Evolutionary conservation across 2,797 vertebrate species (phyloP), one percentile per base, ranked within the genome.

Genomic region (Benthosema pterotum): DNA sequence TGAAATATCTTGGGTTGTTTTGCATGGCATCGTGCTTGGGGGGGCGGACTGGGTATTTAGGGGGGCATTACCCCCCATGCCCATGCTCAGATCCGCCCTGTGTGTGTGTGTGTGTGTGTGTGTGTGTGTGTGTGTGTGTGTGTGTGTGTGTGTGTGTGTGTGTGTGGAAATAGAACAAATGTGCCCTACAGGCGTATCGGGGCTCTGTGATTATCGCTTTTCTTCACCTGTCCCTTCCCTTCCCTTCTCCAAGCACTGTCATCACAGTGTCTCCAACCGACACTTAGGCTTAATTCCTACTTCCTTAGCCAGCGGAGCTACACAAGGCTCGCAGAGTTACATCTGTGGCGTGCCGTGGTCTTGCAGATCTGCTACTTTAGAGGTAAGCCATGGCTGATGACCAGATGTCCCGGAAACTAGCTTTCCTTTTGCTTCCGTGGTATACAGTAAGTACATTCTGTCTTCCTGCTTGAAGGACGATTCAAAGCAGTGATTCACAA

Each of bases 201-300:
- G 0, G 50, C 60, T 52, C 73, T 87, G 73, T 88, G 80, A 90
- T 89, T 85, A 87, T 65, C 45, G n/a, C 53, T 59, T 65, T 57
- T 51, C 46, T 67, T 45, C 32, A 64, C 73, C 61, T 63, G 72
- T 57, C 52, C 63, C 22, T 25, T 3, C 22, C 52, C 63, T 62
- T 74, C 54, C 70, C 77, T 19, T 19, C 5, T 66, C 19, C 50
- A 74, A 85, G 82, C 64, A 72, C 79, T 78, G 76, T 88, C 78
- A 87, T 88, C 77, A 74, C 63, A n/a, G n/a, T n/a, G 60, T 62
- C 2, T 65, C 49, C 60, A 67, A 75, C 69, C 54, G 46, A 19
- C 72, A 77, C 67, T 80, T 83, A 64, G 14, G 32, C 63, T 49
- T 0, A 13, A 67, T 60, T 63, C 52, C 38, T 57, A 5, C 11